A percentile compares a stretch with the other conserved stretches of the same genome.
These are phyloP conservation scores for Leucoraja erinaceus DNA, from an alignment of 2,113 vertebrate genomes.

Conservation along the genomic window DNA sequence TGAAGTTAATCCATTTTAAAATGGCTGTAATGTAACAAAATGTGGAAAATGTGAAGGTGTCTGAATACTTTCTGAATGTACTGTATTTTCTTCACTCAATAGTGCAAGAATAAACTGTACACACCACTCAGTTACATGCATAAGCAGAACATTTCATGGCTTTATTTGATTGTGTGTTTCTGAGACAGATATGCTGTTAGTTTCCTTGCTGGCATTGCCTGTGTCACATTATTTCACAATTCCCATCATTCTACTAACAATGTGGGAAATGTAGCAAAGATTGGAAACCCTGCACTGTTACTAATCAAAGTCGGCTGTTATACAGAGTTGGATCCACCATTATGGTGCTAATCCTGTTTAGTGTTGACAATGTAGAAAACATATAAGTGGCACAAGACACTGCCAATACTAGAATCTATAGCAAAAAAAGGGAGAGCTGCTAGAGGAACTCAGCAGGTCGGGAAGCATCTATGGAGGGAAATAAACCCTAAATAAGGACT, in stretches of 20 bases:
- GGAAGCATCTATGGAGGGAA: no score
- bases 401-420: no score
- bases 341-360: background rate
- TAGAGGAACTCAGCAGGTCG: no score
- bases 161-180: background rate
- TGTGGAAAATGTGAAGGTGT: no score
- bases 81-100: background rate
- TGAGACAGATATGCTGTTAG: background rate
- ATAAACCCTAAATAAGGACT: no score
- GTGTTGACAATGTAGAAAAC: background rate
- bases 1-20: background rate
- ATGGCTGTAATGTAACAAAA: no score
- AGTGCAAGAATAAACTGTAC: background rate
- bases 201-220: background rate
- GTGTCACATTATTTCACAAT: background rate
- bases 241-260: background rate
- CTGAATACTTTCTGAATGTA: no score
- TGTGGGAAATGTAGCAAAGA: background rate
- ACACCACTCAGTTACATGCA: background rate
- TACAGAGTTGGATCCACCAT: background rate
- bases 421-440: no score
- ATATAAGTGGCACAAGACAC: background rate
- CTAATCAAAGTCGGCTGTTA: background rate
- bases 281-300: background rate
- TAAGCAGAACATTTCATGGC: background rate